phyloP scores from a whole-genome alignment of 2,797 vertebrate genomes.

The Sciurus vulgaris region DNA sequence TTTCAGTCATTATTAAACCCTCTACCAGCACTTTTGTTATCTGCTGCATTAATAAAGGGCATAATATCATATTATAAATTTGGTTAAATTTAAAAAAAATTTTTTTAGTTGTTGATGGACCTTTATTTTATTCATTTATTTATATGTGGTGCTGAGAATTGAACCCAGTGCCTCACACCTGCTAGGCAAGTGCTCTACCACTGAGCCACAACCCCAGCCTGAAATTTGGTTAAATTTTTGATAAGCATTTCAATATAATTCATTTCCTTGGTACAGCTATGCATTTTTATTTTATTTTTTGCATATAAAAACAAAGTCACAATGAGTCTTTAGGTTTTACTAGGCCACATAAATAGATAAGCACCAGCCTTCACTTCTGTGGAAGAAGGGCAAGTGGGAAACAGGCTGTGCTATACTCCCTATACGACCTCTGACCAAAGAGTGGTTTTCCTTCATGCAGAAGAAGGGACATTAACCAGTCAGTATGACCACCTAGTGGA shows the following conservation, averaged over 20 bases:
- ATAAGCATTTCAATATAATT: neutral
- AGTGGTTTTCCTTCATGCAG: neutral
- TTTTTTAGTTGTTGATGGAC: too few species aligned
- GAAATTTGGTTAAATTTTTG: neutral
- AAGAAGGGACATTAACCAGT: neutral
- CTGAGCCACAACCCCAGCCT: too few species aligned
- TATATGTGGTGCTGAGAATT: too few species aligned
- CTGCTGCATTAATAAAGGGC: neutral
- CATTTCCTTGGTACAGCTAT: neutral
- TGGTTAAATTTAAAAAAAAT: too few species aligned
- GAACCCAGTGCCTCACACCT: too few species aligned
- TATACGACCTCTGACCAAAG: neutral
- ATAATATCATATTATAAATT: neutral
- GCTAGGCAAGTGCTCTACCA: too few species aligned
- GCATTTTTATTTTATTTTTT: neutral
- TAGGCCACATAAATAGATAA: neutral
- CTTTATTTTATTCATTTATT: too few species aligned
- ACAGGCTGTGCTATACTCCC: too few species aligned
- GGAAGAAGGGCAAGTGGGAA: fast-evolving
- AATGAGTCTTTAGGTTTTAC: neutral
- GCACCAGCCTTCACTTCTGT: neutral
- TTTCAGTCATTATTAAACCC: neutral
- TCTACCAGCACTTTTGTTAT: neutral
- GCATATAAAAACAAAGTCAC: neutral
- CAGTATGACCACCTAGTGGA: neutral